Base-by-base conservation (phyloP, 1,140 invertebrate genomes). In the Drosophila fuyamai region DNA sequence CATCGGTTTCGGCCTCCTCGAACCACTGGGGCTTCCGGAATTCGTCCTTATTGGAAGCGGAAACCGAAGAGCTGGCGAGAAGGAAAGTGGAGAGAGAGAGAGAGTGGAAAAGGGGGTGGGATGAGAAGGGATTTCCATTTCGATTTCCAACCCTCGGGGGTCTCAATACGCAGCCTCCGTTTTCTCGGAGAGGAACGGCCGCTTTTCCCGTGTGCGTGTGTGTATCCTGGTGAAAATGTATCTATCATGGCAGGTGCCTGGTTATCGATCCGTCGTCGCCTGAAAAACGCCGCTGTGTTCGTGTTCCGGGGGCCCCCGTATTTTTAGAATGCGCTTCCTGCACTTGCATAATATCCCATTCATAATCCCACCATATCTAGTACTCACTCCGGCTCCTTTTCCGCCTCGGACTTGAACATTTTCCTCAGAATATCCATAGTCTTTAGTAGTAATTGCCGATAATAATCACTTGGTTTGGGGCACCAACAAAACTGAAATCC, bases 1-100 rank as follows among this genome's bases (percentile, higher is more conserved):
- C 92, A 43, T 92, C 92, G 8, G 91, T 92, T 72, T 92, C 92
- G 8, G 88, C 79, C 66, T 92, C 92, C 57, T 92, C 92, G 38
- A 91, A 92, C 92, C 92, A 92, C 56, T 90, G 88, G 6, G 92
- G 92, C 63, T 92, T 92, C 23, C 91, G 78, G 56, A 92, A 92
- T 48, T 92, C 92, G 57, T 92, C 91, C 73, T 91, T 91, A 18
- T 90, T 90, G 29, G 55, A 81, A 27, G 81, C 61, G 14, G 81
- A 79, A n/a, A 65, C 57, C n/a, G 79, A 72, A 59, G 83, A 66
- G 51, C 73, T 84, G 75, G 4, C 8, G 5, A 4, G 8, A 2
- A 38, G 38, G 18, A 16, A 14, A 8, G 29, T 32, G 7, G n/a
- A 23, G 5, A 46, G 9, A 40, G 9, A 27, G 55, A 13, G 3